Evolutionary conservation across 2,797 vertebrate species (phyloP), one percentile per base, ranked within the genome.

Genomic region (Ctenosaura bakeri): DNA sequence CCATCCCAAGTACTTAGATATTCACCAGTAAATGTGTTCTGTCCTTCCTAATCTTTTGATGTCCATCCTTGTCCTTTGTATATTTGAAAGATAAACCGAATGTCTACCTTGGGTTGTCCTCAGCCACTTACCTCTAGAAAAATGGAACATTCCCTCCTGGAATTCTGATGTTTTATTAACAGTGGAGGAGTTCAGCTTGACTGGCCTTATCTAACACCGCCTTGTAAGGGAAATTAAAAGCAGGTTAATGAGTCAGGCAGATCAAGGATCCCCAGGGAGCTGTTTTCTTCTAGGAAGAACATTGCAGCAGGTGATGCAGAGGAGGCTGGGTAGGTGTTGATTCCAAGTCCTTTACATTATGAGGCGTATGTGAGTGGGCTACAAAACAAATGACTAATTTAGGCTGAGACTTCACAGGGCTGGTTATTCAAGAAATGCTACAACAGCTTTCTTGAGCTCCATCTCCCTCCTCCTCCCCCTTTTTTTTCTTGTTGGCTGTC

Each of bases 381-480:
- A 82, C n/a, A 87, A 90, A 92, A 82, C 46, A 73, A 59, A 83
- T 92, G 86, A 83, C 77, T 90, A 71, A 92, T 86, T 73, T 26
- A 85, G 56, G 20, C 46, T 80, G 20, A 62, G 64, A 66, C 32
- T 83, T 87, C 32, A 66, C 38, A 81, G n/a, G 56, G 71, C 38
- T 50, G 20, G 46, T 64, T 69, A 66, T 88, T 81, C 76, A 78
- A 90, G 42, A 88, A 88, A 76, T 22, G 26, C 52, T 35, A n/a
- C 2, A 8, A 35, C 22, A 5, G n/a, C 7, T 59, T 87, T 85
- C 69, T 66, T 85, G 8, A 10, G 2, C 32, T 22, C 22, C 42
- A 32, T 32, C n/a, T 14, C 35, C 73, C 35, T 35, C 6, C 38
- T 5, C 76, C 22, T 8, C 74, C 38, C 4, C 76, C 9, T 4